Evolutionary conservation across 2,113 vertebrate genomes (phyloP), one percentile per base, ranked within the genome.

Genomic region (Odocoileus hemionus): DNA sequence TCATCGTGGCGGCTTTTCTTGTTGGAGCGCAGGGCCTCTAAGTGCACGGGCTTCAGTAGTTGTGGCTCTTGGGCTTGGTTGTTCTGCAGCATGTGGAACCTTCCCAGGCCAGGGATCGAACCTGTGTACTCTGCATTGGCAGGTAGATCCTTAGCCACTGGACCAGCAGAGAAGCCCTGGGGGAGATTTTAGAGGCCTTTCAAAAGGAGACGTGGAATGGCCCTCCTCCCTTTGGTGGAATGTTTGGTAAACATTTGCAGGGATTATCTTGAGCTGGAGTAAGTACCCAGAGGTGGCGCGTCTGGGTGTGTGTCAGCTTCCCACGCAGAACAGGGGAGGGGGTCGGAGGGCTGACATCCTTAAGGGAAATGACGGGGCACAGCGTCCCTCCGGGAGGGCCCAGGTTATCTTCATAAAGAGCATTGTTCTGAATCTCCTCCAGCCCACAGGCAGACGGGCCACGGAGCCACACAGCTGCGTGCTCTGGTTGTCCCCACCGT

Each of bases 211-310:
- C 30, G 0, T 2, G 58, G 26, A 33, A 33, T 5, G 3, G 23
- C 39, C 43, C 2, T 11, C 61, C 61, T 39, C 61, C 33, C 47
- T 36, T 30, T 2, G 0, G 30, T 28, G 43, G n/a, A 39, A 33
- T 10, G 25, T 47, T 10, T 21, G 83, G 26, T 9, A 25, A 52
- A 3, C 5, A 21, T 45, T 26, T 50, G 60, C n/a, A 43, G 36
- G 45, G 7, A 16, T 47, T 14, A 6, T 61, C 17, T 7, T 13
- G 26, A 45, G 9, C 15, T 6, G 1, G 0, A 39, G 2, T 21
- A 7, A 30, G 14, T n/a, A 28, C 6, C 1, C 1, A 10, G 26
- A 45, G 1, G 16, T 3, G 70, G 61, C 7, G 1, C 2, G 0
- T 25, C 28, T 12, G 16, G 50, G 64, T 74, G 23, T 21, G 11